Evolutionary conservation across 1,140 invertebrate genomes (phyloP), one percentile per base, ranked within the genome.

Genomic region (Lepidurus packardi): DNA sequence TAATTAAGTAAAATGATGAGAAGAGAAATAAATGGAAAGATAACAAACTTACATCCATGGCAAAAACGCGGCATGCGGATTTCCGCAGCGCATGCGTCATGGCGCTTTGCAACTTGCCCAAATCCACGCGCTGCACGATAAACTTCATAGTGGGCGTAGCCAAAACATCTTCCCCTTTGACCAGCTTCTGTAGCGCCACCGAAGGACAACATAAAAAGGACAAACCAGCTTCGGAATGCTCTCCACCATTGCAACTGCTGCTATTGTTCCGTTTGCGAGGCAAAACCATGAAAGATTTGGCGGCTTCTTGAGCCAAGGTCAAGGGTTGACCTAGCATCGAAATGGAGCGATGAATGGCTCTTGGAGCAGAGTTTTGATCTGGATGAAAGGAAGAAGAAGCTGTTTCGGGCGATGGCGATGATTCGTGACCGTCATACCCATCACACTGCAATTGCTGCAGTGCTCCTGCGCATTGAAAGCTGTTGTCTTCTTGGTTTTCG

Each of bases 161-260:
- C 13, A 79, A 73, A 13, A 80, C 79, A 7, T 79, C 80, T 73
- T 78, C 79, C 73, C 74, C 45, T 24, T 78, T 78, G 2, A 78
- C 81, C 13, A 80, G 41, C 8, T 75, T 89, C 80, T 91, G 90
- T 73, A 96, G 87, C 4, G 91, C 91, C 7, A 91, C 88, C 34
- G 94, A 96, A 9, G 94, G 94, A 83, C 94, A 91, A 78, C 92
- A 93, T 1, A 96, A 85, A 1, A 95, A 85, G 0, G 93, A 93
- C 74, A 92, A 91, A 13, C 92, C 92, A 44, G 88, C 88, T 82
- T 87, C 87, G 9, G 75, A 74, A 45, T 74, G 73, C 53, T 89
- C 87, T 85, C 90, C 90, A 76, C 34, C 34, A 34, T 90, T 89
- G 81, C 90, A 91, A 83, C 90, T 92, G 82, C 91, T 92, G 82